Conservation (phyloP, 2,113 vertebrate genomes). For the Pituophis catenifer region DNA sequence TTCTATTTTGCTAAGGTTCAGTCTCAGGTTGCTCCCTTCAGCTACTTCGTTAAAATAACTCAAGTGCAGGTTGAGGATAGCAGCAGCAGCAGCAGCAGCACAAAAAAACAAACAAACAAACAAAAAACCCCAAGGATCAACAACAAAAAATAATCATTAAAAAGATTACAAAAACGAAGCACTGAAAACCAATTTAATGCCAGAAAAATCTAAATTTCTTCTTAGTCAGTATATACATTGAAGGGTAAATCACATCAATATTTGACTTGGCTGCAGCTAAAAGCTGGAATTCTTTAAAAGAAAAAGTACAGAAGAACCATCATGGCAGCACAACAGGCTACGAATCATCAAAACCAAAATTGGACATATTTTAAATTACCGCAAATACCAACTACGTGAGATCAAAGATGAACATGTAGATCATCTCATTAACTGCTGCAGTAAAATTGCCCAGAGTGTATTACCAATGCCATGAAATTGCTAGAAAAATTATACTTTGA, state of each 20-base stretch:
- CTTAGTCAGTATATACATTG: not conserved
- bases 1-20: not conserved
- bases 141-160: not conserved
- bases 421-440: not conserved
- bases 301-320: not conserved
- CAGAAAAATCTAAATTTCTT: not conserved
- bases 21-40: not conserved
- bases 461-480: not conserved
- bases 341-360: not conserved
- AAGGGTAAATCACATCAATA: not conserved
- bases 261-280: not conserved
- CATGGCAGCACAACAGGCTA: not conserved
- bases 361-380: not conserved
- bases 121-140: not conserved
- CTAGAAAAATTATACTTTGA: not conserved
- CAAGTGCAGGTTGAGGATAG: not conserved
- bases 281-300: not conserved
- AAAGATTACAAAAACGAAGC: not conserved
- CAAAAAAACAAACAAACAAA: too few species aligned
- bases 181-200: not conserved
- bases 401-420: not conserved
- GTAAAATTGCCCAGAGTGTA: not conserved
- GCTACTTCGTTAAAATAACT: not conserved
- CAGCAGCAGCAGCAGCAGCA: not conserved
- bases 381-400: not conserved